A percentile compares a stretch with the other conserved stretches of the same genome.
Evolutionary conservation across 1,140 invertebrate genomes (phyloP).

Genomic region (Monomorium pharaonis): DNA sequence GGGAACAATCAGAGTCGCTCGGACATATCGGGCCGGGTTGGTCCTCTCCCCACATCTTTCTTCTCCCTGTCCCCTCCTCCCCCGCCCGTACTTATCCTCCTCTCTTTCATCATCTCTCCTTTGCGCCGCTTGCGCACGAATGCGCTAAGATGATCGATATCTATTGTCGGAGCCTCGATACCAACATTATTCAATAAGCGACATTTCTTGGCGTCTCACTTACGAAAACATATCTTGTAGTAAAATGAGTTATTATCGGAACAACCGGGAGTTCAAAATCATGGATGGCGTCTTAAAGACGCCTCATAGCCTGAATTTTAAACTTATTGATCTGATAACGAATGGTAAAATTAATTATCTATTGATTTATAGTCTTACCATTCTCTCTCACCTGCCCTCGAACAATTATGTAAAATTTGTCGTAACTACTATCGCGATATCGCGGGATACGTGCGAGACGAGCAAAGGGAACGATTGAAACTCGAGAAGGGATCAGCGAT

Average conservation of each 20-base stretch:
- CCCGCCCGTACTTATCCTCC: slow-evolving; percentile 4
- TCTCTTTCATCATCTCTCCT: background rate
- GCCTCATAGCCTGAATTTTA: too few species aligned
- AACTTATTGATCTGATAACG: too few species aligned
- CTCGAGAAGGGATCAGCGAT: background rate
- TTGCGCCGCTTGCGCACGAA: background rate
- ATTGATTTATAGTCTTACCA: background rate
- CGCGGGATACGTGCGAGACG: background rate
- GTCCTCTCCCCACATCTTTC: slow-evolving; percentile 7
- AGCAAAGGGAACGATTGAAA: background rate
- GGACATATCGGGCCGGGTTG: slow-evolving; percentile 49
- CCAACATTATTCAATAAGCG: background rate
- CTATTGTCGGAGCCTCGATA: background rate
- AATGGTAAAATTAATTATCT: too few species aligned
- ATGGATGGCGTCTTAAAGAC: too few species aligned
- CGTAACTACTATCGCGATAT: background rate
- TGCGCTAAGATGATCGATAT: background rate
- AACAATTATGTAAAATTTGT: background rate
- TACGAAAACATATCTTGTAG: background rate
- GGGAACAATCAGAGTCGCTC: slow-evolving; percentile 67
- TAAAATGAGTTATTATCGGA: background rate
- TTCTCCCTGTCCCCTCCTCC: too few species aligned
- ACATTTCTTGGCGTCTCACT: background rate
- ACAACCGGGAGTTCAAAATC: too few species aligned
- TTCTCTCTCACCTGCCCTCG: background rate